These are phyloP conservation scores for Eidolon dupreanum DNA, from an alignment of 2,797 vertebrate genomes.

Conservation along the genomic window DNA sequence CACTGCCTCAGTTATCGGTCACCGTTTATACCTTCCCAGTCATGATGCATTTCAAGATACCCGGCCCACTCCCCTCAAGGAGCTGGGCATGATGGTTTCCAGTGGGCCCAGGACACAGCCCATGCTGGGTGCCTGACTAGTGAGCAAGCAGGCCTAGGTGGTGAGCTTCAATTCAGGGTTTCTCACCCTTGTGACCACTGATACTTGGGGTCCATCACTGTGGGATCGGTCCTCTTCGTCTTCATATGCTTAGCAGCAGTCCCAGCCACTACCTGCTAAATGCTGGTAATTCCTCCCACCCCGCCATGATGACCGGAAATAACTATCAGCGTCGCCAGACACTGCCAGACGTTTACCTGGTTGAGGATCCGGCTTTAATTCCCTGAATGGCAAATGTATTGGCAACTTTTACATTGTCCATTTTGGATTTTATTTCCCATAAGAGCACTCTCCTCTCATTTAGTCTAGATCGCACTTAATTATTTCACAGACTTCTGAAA, in stretches of 20 bases:
- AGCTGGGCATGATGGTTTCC: neutral
- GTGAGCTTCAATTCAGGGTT: neutral
- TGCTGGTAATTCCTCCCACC: neutral
- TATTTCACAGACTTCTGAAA: neutral
- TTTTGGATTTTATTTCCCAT: neutral
- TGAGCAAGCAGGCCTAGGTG: rapidly evolving
- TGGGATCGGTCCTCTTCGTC: rapidly evolving
- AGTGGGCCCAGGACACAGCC: neutral
- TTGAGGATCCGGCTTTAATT: neutral
- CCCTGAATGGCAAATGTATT: neutral
- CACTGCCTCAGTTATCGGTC: rapidly evolving
- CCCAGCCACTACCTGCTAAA: rapidly evolving
- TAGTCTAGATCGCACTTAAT: neutral
- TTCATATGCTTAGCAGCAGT: neutral
- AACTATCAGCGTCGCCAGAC: too few species aligned
- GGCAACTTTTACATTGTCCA: neutral
- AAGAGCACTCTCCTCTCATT: neutral
- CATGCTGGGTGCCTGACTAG: rapidly evolving
- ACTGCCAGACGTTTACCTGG: too few species aligned
- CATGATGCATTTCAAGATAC: neutral
- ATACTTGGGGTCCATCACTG: rapidly evolving
- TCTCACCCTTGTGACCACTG: rapidly evolving
- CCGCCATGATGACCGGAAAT: neutral
- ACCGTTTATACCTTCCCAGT: neutral
- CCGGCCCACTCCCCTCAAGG: rapidly evolving